Base-by-base conservation (phyloP, 2,888 invertebrate genomes). In the Emmelina monodactyla region DNA sequence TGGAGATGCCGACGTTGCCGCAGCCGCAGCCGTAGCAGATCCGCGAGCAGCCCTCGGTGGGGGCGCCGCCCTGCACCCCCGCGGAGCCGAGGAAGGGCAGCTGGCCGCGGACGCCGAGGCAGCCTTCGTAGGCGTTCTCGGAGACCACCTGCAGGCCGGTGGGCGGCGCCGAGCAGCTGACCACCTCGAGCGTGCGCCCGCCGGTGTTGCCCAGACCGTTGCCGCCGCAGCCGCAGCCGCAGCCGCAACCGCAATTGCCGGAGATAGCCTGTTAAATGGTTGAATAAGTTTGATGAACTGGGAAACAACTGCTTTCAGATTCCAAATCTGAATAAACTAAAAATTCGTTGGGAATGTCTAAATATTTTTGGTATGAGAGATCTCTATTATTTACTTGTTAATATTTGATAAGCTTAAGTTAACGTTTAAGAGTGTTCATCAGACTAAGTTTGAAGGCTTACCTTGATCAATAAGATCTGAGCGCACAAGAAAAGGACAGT, bases 101-200 rank as follows among this genome's bases (percentile, higher is more conserved):
- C 29, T 56, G 43, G 3, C 62, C 62, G 15, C 41, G 43, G 2
- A 56, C 50, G 14, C 38, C 31, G 3, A 63, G 28, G 16, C 47
- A 31, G 0, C 62, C 62, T 32, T 53, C 50, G 10, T 60, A 57
- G 2, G 43, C 51, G 35, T 63, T 62, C 36, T 67, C 61, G 3
- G 65, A 65, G 6, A 50, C 28, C 2, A 62, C 52, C 5, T 52
- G 47, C 2, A 68, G 43, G 4, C 58, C 55, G 1, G 48, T 50
- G 1, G 64, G 62, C 1, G 51, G 39, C 15, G 55, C 40, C 2
- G 57, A 49, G 16, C 42, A 43, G 40, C 50, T 51, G 25, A 45
- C 40, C 2, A 50, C 49, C 1, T 40, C 11, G 28, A 53, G 41
- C n/a, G 49, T 45, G 2, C 51, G 53, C 3, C 42, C 38, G 32